A percentile compares a stretch with the other conserved stretches of the same genome.
Evolutionary conservation across 2,797 vertebrate genomes (phyloP).

Genomic region (Sebastes taczanowskii): DNA sequence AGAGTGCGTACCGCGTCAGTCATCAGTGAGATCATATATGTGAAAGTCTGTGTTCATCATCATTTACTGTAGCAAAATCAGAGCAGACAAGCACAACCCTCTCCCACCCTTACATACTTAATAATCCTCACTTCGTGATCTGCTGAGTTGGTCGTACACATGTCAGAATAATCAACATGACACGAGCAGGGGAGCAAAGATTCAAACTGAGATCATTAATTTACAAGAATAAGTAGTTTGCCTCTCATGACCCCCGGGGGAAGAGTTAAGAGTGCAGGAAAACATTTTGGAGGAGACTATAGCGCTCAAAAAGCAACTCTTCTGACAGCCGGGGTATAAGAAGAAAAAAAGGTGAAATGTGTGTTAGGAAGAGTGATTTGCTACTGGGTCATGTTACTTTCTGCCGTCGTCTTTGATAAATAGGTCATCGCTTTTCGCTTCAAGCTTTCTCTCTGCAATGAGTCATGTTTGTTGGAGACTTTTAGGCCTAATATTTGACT

Average conservation of each 20-base stretch:
- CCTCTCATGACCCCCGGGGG: slow-evolving; percentile 8
- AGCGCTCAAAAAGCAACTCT: background rate
- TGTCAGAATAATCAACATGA: slow-evolving; percentile 46
- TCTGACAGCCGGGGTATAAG: slow-evolving; percentile 4
- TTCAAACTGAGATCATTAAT: slow-evolving; percentile 35
- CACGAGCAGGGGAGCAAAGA: slow-evolving; percentile 6
- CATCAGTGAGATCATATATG: slow-evolving; percentile 24
- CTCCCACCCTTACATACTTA: background rate
- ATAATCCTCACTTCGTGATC: background rate
- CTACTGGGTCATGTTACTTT: slow-evolving; percentile 51
- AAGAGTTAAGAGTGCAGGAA: slow-evolving; percentile 17
- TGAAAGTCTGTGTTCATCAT: slow-evolving; percentile 18
- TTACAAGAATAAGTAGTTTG: slow-evolving; percentile 28
- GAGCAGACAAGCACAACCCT: slow-evolving; percentile 16
- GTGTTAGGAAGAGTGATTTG: slow-evolving; percentile 25
- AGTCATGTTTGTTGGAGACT: slow-evolving; percentile 60
- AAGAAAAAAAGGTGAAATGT: slow-evolving; percentile 27
- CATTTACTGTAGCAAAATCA: background rate
- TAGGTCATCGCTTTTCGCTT: slow-evolving; percentile 62
- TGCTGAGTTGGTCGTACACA: slow-evolving; percentile 12
- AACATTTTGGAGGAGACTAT: slow-evolving; percentile 11
- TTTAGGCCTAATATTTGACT: slow-evolving; percentile 46
- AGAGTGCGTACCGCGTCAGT: slow-evolving; percentile 1
- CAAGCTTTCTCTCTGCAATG: slow-evolving; percentile 49
- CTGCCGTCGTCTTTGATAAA: slow-evolving; percentile 56